Conservation (phyloP, 2,113 vertebrate genomes). For the Toxotes chatareus region DNA sequence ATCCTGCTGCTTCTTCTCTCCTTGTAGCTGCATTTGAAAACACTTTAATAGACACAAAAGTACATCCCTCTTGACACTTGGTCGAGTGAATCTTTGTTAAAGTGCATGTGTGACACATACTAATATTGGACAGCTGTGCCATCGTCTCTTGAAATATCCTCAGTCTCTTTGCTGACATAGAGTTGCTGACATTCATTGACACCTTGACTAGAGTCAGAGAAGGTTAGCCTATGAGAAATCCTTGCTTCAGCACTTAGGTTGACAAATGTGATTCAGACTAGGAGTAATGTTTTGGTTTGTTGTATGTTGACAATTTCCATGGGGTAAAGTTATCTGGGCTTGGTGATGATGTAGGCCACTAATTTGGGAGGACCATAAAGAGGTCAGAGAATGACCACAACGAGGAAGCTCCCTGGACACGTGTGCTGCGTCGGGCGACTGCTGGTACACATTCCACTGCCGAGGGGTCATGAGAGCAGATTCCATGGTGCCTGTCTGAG, state of each 20-base stretch:
- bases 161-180: constrained; percentile 51
- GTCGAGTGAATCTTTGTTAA: constrained; percentile 46
- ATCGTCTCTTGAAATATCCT: constrained; percentile 69
- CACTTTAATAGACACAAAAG: not conserved
- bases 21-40: constrained; percentile 9
- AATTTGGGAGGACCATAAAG: constrained; percentile 35
- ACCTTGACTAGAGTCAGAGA: constrained; percentile 30
- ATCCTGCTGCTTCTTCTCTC: constrained; percentile 11
- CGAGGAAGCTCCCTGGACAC: constrained; percentile 67
- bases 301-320: constrained; percentile 25
- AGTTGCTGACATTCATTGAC: constrained; percentile 49
- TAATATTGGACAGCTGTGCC: constrained; percentile 52
- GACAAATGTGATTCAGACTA: not conserved
- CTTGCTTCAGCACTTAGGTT: not conserved
- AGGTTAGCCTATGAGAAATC: constrained; percentile 15
- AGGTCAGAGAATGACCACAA: constrained; percentile 55
- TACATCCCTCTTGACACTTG: constrained; percentile 23
- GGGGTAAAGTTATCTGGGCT: constrained; percentile 9
- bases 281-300: constrained; percentile 8
- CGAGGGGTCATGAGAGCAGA: constrained; percentile 72
- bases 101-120: constrained; percentile 43
- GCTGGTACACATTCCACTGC: constrained; percentile 64
- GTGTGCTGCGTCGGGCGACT: constrained; percentile 52
- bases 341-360: constrained; percentile 36
- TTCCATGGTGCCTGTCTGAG: constrained; percentile 70